Conservation (phyloP, 1,140 invertebrate species). For the Macrobrachium nipponense region DNA sequence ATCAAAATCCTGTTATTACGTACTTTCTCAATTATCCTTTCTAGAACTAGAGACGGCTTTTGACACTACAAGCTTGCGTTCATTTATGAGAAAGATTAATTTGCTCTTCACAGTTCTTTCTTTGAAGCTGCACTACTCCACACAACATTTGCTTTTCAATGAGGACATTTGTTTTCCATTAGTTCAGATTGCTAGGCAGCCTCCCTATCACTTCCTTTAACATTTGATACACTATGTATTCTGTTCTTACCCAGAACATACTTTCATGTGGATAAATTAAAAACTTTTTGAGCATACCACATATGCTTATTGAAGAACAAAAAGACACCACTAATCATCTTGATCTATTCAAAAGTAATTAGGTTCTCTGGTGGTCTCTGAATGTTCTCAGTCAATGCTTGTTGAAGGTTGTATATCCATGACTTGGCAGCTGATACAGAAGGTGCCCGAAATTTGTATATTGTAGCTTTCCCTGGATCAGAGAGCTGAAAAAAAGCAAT, state of each 20-base stretch:
- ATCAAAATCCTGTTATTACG: too few relatives aligned
- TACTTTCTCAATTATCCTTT: too few relatives aligned
- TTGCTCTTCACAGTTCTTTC: too few relatives aligned
- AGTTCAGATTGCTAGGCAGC: not conserved
- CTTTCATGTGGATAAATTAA: not conserved
- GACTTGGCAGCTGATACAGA: constrained; percentile 60
- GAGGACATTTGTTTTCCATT: not conserved
- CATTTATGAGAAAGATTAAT: too few relatives aligned
- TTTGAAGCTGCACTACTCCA: not conserved
- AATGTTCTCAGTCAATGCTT: constrained; percentile 55
- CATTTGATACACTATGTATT: not conserved
- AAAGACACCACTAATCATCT: too few relatives aligned
- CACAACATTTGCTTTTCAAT: constrained; percentile 4
- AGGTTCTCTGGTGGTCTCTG: constrained; percentile 62
- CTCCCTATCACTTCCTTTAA: not conserved
- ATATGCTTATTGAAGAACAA: not conserved
- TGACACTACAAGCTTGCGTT: too few relatives aligned
- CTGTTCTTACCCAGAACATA: not conserved
- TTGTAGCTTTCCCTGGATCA: constrained; percentile 56
- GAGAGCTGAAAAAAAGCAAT: constrained; percentile 50
- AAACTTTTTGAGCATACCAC: not conserved
- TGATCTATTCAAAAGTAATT: constrained; percentile 63
- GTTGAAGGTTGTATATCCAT: constrained; percentile 60
- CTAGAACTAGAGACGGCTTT: too few relatives aligned
- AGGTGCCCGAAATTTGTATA: constrained; percentile 64